These are phyloP conservation scores for Chloebia gouldiae DNA, from an alignment of 2,113 vertebrate species.

Conservation along the genomic window DNA sequence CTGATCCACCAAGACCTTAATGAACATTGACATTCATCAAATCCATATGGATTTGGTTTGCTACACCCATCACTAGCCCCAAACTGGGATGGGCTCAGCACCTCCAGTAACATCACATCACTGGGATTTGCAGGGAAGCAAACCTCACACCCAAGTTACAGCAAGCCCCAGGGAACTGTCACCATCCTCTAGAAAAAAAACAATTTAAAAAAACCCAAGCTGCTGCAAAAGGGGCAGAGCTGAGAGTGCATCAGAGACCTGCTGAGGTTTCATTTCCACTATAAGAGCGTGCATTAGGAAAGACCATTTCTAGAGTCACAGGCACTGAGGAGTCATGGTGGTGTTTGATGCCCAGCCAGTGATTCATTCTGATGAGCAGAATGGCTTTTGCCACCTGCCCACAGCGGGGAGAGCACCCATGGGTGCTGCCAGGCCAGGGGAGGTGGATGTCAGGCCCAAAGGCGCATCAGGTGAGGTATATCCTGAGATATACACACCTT, in stretches of 20 bases:
- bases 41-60: background rate
- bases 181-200: background rate
- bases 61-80: background rate
- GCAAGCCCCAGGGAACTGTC: background rate
- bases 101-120: background rate
- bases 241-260: background rate
- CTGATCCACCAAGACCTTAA: background rate
- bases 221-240: background rate
- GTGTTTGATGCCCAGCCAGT: background rate
- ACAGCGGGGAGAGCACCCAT: background rate
- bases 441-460: background rate
- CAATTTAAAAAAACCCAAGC: background rate
- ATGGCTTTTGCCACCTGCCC: background rate
- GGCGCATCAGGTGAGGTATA: rapidly evolving
- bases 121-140: background rate
- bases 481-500: background rate
- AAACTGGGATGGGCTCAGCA: background rate
- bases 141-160: background rate
- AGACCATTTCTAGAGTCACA: background rate
- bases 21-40: background rate
- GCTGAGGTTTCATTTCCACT: background rate
- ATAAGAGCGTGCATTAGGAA: background rate
- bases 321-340: background rate
- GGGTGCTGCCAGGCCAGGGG: background rate
- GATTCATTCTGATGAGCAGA: background rate